phyloP scores from a whole-genome alignment of 2,888 invertebrate species.

The Conops quadrifasciatus region DNA sequence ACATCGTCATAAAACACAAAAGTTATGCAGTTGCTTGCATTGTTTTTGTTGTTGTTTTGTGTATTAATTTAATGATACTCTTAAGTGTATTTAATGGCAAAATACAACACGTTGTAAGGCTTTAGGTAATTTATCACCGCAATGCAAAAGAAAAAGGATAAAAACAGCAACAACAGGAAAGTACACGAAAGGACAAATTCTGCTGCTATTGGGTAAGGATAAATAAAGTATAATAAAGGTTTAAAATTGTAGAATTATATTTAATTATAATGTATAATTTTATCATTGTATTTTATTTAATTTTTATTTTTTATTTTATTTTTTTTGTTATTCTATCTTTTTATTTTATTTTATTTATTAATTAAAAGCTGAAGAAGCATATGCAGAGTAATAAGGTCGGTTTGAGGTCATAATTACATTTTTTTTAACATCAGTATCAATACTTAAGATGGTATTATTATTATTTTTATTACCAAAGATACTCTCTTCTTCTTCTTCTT shows the following conservation, averaged over 20 bases:
- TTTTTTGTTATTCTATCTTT: not conserved
- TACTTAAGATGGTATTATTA: too few relatives aligned
- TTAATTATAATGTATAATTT: not conserved
- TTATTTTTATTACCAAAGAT: not conserved
- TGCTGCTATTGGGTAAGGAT: not conserved
- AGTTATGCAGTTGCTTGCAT: not conserved
- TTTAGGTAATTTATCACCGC: not conserved
- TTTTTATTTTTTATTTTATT: not conserved
- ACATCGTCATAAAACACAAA: not conserved
- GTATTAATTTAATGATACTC: not conserved
- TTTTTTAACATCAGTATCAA: not conserved
- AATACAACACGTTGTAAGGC: not conserved
- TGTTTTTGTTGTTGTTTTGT: not conserved
- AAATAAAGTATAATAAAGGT: not conserved
- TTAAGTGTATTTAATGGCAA: not conserved
- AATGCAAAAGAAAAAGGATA: not conserved
- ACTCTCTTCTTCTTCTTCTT: not conserved
- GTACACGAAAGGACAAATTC: not conserved
- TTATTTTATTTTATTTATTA: not conserved
- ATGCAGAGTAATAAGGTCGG: not conserved
- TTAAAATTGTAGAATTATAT: not conserved
- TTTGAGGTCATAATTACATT: too few relatives aligned
- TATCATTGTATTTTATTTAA: not conserved
- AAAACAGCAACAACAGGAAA: not conserved
- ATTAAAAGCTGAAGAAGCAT: not conserved